Conservation (phyloP, 2,113 vertebrate species). For the Mustela nigripes region DNA sequence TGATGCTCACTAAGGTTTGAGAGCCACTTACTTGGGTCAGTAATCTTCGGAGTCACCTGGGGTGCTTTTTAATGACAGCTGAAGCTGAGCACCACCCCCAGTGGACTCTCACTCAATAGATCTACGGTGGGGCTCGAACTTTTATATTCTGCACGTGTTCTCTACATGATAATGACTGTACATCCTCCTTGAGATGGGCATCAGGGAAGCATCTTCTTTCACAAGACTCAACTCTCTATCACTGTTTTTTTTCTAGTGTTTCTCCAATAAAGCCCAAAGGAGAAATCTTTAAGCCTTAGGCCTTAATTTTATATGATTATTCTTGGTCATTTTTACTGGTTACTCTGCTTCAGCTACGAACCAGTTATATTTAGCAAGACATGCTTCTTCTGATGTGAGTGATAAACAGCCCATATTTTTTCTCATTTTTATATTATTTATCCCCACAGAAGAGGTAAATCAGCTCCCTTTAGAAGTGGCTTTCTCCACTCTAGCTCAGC, state of each 20-base stretch:
- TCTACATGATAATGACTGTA: not conserved
- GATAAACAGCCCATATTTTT: not conserved
- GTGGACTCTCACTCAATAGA: not conserved
- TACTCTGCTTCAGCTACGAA: not conserved
- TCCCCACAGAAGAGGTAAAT: not conserved
- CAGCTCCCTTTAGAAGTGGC: not conserved
- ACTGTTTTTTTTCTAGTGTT: not conserved
- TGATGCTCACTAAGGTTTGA: not conserved
- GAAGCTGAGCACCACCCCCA: not conserved
- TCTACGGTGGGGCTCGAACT: not conserved
- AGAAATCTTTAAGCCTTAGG: not conserved
- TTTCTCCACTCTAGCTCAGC: not conserved
- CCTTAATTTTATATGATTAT: slow-evolving; percentile 6
- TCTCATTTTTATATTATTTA: slow-evolving; percentile 7
- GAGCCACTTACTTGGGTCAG: not conserved
- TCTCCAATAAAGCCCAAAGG: not conserved
- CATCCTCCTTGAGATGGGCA: not conserved
- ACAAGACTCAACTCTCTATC: not conserved
- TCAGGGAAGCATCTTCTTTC: not conserved
- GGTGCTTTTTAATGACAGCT: not conserved
- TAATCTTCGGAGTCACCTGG: not conserved
- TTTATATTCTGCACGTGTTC: not conserved
- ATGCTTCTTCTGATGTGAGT: not conserved
- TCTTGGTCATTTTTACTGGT: not conserved
- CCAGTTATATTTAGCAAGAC: not conserved